Evolutionary conservation across 2,888 invertebrate genomes (phyloP), one percentile per base, ranked within the genome.

Genomic region (Odontomyia ornata): DNA sequence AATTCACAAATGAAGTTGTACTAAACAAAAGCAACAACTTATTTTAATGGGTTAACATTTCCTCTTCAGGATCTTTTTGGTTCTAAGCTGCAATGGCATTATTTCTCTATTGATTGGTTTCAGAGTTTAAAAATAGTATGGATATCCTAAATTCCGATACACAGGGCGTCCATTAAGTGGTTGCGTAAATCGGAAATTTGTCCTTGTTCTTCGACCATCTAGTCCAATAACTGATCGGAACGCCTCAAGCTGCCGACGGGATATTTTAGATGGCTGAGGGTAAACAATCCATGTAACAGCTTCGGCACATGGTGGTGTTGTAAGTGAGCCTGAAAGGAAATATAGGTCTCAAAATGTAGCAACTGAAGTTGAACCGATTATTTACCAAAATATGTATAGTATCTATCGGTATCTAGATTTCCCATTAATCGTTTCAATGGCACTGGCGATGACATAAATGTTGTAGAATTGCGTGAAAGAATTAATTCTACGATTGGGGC

Each of bases 271-370:
- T 80, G 93, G 90, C 82, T 91, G 90, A 0, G 92, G 91, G 86
- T 93, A 94, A 71, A 94, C 89, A 67, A 93, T 91, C 94, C 94
- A 94, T 18, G 92, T 93, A 76, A 94, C 93, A 65, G 91, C 91
- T 85, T 94, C 94, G 15, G 91, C 91, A 85, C 94, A 94, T 4
- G 93, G 93, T 0, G 94, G 94, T 0, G 93, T 93, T 36, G 94
- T 94, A 60, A 94, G 87, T 0, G 94, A 94, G 15, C 94, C 91
- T 86, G 46, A 28, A 81, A 81, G n/a, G n/a, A n/a, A n/a, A n/a
- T n/a, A n/a, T n/a, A n/a, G n/a, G n/a, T 43, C 43, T 9, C 13
- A 9, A 9, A 7, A 43, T 43, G 7, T 43, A 25, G 23, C 7
- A 64, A 43, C 13, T 43, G 43, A 7, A 64, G 11, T 23, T 64